Base-by-base conservation (phyloP, 2,888 invertebrate species). In the Phalangium opilio region DNA sequence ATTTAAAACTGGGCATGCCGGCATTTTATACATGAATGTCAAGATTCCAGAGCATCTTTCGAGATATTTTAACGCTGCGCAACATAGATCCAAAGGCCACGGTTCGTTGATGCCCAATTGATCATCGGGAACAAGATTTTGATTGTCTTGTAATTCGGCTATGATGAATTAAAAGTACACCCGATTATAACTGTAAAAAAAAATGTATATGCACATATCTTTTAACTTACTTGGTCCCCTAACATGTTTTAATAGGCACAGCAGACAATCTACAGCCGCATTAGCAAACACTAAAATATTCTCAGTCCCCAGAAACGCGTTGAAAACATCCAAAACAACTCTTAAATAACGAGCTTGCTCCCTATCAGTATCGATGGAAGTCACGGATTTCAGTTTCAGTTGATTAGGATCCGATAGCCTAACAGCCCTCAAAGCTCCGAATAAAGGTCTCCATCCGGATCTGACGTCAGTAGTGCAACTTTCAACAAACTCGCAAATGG, bases 361-460 rank as follows among this genome's bases (percentile, higher is more conserved):
- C 44, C 39, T 45, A 11, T 55, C 52, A 21, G 18, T 32, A 17
- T 18, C 35, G 14, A 42, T 40, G 8, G 17, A n/a, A 3, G 17
- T 18, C 3, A 38, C 4, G 17, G 18, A 15, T 27, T 27, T 27
- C 27, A 4, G 5, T 27, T 27, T 27, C 27, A 27, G 4, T 27
- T 27, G 27, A 27, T 4, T 7, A 3, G 39, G 34, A 14, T 42
- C 41, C n/a, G 58, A 55, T 14, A 62, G 58, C 69, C 75, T 50
- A 0, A 91, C 89, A 40, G 89, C 87, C 17, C 90, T 76, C 39
- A 96, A 68, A 1, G 93, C 90, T 11, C 90, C 90, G 63, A 96
- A 96, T 2, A 96, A 69, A 1, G 95, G 89, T 45, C 93, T 74
- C 95, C 95, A 96, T 0, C 95, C 95, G 0, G 90, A 91, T 56